These are phyloP conservation scores for Altica lythri DNA, from an alignment of 2,888 invertebrate genomes.

Conservation along the genomic window DNA sequence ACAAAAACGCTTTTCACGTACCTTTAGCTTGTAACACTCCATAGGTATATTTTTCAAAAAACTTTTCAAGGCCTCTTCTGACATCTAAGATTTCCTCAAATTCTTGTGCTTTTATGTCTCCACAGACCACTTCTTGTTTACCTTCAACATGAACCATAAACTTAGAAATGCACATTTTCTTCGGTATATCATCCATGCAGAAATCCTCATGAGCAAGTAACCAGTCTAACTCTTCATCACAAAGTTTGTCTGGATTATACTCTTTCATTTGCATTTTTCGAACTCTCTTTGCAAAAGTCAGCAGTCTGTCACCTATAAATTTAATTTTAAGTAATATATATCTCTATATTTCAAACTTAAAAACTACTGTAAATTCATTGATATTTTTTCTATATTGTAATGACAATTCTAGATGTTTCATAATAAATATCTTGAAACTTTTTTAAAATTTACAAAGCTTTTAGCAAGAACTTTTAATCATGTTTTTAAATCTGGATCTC, in stretches of 20 bases:
- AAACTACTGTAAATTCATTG: too few relatives aligned
- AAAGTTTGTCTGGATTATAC: constrained; percentile 35
- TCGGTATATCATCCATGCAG: constrained; percentile 45
- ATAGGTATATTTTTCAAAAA: constrained; percentile 51
- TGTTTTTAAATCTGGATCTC: too few relatives aligned
- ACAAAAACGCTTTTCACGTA: constrained; percentile 22
- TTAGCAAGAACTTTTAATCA: too few relatives aligned
- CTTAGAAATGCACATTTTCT: constrained; percentile 51
- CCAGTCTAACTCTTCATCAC: constrained; percentile 48
- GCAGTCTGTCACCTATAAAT: constrained; percentile 62
- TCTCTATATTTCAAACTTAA: too few relatives aligned
- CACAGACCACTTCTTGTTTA: constrained; percentile 48
- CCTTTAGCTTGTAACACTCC: constrained; percentile 55
- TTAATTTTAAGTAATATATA: too few relatives aligned
- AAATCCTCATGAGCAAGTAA: constrained; percentile 44
- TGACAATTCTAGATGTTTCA: too few relatives aligned
- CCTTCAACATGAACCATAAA: constrained; percentile 51
- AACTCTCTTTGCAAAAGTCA: constrained; percentile 57
- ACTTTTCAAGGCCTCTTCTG: constrained; percentile 49
- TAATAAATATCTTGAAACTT: too few relatives aligned
- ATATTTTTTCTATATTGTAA: too few relatives aligned
- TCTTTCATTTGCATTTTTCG: constrained; percentile 39
- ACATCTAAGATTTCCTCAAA: constrained; percentile 50
- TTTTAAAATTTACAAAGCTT: too few relatives aligned
- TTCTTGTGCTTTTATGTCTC: constrained; percentile 50